Conservation (phyloP, 1,140 invertebrate genomes). For the Andrena cerasifolii region DNA sequence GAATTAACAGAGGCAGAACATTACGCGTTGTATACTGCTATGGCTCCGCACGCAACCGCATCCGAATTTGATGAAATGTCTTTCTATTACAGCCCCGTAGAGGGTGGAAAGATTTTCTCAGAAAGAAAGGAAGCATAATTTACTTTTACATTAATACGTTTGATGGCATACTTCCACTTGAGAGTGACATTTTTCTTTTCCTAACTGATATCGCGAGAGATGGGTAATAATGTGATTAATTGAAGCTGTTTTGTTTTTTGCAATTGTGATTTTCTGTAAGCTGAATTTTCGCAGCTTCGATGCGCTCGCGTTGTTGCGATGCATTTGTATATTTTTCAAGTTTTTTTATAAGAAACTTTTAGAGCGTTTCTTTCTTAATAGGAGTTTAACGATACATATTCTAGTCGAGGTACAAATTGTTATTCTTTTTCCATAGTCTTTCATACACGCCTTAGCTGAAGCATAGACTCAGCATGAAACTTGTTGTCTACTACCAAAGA, state of each 20-base stretch:
- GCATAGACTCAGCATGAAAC: neutral
- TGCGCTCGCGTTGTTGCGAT: neutral
- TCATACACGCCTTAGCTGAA: constrained; percentile 38
- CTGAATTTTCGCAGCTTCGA: constrained; percentile 11
- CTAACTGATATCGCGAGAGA: neutral
- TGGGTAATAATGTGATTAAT: constrained; percentile 19
- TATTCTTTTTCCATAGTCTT: constrained; percentile 41
- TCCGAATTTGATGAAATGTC: constrained; percentile 94
- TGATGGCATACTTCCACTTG: constrained; percentile 55
- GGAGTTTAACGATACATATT: constrained; percentile 48
- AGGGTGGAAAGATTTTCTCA: constrained; percentile 86
- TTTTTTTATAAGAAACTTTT: constrained; percentile 7
- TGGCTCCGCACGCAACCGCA: constrained; percentile 91
- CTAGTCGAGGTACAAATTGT: constrained; percentile 58
- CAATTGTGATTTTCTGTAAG: constrained; percentile 9
- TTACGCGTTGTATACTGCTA: constrained; percentile 91
- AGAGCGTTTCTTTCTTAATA: neutral
- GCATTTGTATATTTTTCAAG: constrained; percentile 23
- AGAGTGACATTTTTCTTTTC: constrained; percentile 46
- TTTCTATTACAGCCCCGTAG: constrained; percentile 92
- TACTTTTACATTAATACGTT: constrained; percentile 12
- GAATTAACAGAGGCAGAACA: constrained; percentile 93
- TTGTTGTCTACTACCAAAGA: constrained; percentile 55
- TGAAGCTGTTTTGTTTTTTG: constrained; percentile 1
- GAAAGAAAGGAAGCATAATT: constrained; percentile 71